Percentiles rank a stretch among this genome's conserved stretches.
Conservation (phyloP, 2,888 invertebrate genomes). For the Drosophila dives region DNA sequence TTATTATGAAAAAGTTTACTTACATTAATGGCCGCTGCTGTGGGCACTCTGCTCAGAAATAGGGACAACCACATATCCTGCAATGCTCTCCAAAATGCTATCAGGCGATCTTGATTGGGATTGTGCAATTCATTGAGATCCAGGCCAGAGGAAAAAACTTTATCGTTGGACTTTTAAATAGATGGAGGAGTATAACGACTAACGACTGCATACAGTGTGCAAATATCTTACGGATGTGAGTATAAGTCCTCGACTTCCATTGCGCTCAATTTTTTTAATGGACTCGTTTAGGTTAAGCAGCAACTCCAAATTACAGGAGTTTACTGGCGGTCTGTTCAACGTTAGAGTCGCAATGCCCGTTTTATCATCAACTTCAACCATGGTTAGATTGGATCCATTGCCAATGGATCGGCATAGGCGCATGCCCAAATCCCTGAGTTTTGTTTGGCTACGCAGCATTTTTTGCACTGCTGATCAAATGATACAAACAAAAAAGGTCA, state of each 20-base stretch:
- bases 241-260: conserved; percentile 90
- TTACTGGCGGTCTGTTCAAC: conserved; percentile 92
- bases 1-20: not conserved
- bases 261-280: conserved; percentile 87
- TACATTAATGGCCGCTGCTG: conserved; percentile 95
- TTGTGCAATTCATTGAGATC: conserved; percentile 95
- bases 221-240: conserved; percentile 89
- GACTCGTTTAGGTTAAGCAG: conserved; percentile 88
- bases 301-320: conserved; percentile 91
- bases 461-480: conserved; percentile 49
- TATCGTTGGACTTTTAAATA: conserved; percentile 57
- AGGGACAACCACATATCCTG: conserved; percentile 93
- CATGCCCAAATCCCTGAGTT: conserved; percentile 8
- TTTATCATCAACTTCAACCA: conserved; percentile 87
- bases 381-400: conserved; percentile 84
- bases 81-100: conserved; percentile 90
- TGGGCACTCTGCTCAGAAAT: conserved; percentile 89
- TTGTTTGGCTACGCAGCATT: conserved; percentile 47
- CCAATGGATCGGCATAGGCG: conserved; percentile 18
- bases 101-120: conserved; percentile 88
- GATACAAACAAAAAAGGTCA: conserved; percentile 27
- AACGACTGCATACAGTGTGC: no score
- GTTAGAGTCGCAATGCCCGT: conserved; percentile 90
- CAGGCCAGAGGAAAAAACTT: conserved; percentile 91
- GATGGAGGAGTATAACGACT: not conserved